phyloP scores from a whole-genome alignment of 2,113 vertebrate species.

The Anarhynchus alexandrinus region DNA sequence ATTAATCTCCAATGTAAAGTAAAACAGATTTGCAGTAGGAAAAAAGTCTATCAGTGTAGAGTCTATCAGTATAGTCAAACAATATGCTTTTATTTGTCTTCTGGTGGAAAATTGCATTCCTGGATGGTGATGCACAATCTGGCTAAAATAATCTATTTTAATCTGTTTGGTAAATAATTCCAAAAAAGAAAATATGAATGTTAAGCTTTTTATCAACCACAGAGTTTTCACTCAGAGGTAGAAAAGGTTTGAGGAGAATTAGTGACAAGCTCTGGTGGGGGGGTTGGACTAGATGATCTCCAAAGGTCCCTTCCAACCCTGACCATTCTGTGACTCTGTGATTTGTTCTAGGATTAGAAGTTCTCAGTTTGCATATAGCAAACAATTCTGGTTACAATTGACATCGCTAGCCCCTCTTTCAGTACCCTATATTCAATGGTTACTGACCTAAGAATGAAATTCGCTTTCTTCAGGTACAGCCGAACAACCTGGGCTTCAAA shows the following conservation, averaged over 20 bases:
- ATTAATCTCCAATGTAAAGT: not conserved
- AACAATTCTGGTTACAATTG: not conserved
- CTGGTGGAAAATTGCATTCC: not conserved
- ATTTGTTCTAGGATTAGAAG: not conserved
- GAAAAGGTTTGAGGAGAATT: not conserved
- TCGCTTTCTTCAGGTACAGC: not conserved
- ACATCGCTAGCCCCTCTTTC: not conserved
- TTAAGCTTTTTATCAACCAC: not conserved
- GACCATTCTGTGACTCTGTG: too few species aligned
- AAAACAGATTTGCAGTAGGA: not conserved
- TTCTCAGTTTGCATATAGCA: not conserved
- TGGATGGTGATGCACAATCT: not conserved
- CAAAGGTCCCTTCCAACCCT: too few species aligned
- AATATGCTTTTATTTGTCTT: not conserved
- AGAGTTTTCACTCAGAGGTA: not conserved
- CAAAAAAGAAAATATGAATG: not conserved
- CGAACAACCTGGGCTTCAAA: not conserved
- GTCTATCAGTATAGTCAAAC: not conserved
- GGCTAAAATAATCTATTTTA: not conserved
- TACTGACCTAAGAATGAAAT: not conserved
- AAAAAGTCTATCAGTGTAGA: not conserved
- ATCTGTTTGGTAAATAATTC: not conserved
- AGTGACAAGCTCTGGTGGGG: too few species aligned
- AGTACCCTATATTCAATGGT: not conserved
- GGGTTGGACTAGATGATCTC: too few species aligned